phyloP scores from a whole-genome alignment of 2,113 vertebrate genomes.

The Aplodontia rufa region DNA sequence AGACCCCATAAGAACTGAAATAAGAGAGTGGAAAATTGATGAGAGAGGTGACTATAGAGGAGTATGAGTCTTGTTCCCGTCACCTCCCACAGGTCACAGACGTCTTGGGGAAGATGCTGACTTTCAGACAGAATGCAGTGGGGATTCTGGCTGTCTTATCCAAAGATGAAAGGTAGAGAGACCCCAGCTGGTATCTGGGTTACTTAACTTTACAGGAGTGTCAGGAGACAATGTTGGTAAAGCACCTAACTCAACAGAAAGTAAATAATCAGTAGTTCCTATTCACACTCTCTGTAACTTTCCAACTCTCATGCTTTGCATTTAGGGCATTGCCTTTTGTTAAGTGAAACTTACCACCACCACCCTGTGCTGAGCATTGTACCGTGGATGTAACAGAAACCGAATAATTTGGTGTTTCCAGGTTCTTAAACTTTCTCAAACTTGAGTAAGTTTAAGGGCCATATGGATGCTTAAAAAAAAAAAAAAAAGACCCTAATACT shows the following conservation, averaged over 20 bases:
- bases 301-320: not conserved
- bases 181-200: not conserved
- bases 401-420: not conserved
- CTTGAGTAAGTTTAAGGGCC: not conserved
- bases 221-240: not conserved
- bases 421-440: not conserved
- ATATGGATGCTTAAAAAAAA: too few relatives aligned
- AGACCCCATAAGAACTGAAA: not conserved
- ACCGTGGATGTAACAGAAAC: not conserved
- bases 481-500: too few relatives aligned
- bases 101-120: not conserved
- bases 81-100: not conserved
- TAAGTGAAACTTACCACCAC: not conserved
- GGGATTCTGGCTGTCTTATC: not conserved
- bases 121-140: not conserved
- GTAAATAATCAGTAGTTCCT: not conserved
- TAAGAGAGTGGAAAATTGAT: not conserved
- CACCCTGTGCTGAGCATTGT: not conserved
- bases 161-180: not conserved
- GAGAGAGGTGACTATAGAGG: not conserved
- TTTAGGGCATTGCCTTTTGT: not conserved
- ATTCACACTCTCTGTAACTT: not conserved
- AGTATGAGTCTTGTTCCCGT: not conserved
- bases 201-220: too few relatives aligned
- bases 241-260: not conserved